These are phyloP conservation scores for Heliothis peltigera DNA, from an alignment of 2,888 invertebrate genomes.

Conservation along the genomic window DNA sequence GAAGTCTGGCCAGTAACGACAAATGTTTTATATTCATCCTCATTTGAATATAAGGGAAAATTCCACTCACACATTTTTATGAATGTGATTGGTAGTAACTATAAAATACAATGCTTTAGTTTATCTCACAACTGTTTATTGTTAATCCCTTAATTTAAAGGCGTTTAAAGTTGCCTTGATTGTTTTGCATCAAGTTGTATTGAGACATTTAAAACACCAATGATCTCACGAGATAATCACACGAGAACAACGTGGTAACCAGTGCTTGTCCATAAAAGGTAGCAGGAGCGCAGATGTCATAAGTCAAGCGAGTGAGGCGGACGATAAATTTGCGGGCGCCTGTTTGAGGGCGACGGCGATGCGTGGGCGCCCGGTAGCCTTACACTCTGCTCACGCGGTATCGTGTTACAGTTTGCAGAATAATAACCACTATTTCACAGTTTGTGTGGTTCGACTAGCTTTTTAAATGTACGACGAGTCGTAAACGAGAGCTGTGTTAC, in stretches of 20 bases:
- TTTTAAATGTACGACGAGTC: constrained; percentile 3
- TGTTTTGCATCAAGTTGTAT: constrained; percentile 1
- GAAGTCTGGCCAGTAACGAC: constrained; percentile 49
- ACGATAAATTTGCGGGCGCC: constrained; percentile 58
- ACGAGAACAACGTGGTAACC: constrained; percentile 39
- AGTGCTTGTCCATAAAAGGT: constrained; percentile 56
- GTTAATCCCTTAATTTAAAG: not conserved
- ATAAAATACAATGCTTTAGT: not conserved
- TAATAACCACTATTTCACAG: constrained; percentile 28
- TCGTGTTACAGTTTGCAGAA: constrained; percentile 55
- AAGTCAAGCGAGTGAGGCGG: constrained; percentile 58
- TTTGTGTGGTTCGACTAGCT: constrained; percentile 21
- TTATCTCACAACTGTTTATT: not conserved
- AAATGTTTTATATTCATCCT: constrained; percentile 55
- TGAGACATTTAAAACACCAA: constrained; percentile 20
- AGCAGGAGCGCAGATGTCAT: constrained; percentile 53
- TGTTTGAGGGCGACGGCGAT: constrained; percentile 42
- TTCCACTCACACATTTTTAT: not conserved
- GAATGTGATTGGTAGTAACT: not conserved
- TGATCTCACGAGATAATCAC: constrained; percentile 31
- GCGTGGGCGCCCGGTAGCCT: constrained; percentile 60
- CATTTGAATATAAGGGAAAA: constrained; percentile 56
- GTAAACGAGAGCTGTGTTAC: not conserved
- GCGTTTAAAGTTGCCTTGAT: not conserved
- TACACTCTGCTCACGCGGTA: constrained; percentile 39